Conservation (phyloP, 1,140 invertebrate species). For the Panagrolaimus sp. region DNA sequence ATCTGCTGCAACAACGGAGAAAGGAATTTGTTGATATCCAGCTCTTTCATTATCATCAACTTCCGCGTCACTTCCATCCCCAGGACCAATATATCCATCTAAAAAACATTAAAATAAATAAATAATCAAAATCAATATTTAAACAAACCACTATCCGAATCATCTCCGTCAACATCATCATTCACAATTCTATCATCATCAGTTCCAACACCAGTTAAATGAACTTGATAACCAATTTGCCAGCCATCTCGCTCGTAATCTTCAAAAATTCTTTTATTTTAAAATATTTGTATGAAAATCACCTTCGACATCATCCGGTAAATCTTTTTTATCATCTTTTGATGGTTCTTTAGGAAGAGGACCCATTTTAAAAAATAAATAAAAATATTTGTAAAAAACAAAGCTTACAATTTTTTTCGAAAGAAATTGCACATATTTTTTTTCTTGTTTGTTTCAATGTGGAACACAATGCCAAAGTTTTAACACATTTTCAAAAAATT, state of each 20-base stretch:
- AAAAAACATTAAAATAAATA: background rate
- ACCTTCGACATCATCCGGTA: background rate
- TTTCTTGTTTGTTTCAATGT: no score
- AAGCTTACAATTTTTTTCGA: no score
- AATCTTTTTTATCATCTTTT: background rate
- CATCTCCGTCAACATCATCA: background rate
- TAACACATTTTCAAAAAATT: no score
- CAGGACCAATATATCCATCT: conserved; percentile 9
- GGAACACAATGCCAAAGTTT: no score
- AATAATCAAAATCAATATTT: background rate
- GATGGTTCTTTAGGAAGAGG: background rate
- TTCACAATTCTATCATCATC: background rate
- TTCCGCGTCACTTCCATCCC: conserved; percentile 1
- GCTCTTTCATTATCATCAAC: background rate
- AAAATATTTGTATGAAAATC: background rate
- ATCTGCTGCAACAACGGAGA: background rate
- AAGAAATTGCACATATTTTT: no score
- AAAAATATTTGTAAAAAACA: no score
- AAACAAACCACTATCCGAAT: background rate
- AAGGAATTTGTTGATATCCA: conserved; percentile 12
- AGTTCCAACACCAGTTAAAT: background rate
- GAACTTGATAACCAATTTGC: background rate
- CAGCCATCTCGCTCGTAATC: conserved; percentile 4
- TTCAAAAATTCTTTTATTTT: conserved; percentile 3
- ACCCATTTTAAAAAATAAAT: background rate